Conservation (phyloP, 2,888 invertebrate genomes). For the Microctonus aethiopoides region DNA sequence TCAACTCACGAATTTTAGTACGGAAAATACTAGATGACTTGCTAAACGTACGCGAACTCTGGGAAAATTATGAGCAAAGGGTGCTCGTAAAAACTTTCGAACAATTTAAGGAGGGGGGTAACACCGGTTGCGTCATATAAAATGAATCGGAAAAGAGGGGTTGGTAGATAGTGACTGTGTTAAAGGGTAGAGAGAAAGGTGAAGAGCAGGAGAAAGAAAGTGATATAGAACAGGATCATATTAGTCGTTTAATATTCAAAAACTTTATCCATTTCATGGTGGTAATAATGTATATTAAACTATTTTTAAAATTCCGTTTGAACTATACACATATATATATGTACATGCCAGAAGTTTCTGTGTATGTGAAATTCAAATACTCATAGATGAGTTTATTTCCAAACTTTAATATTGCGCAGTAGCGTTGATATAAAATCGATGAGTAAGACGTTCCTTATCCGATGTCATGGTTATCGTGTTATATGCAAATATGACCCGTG, state of each 20-base stretch:
- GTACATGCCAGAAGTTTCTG: not conserved
- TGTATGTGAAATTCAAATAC: not conserved
- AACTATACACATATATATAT: not conserved
- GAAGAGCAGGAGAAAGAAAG: not conserved
- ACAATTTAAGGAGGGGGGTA: conserved; percentile 24
- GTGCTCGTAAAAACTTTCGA: conserved; percentile 33
- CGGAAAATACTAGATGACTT: conserved; percentile 9
- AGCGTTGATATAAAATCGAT: conserved; percentile 6
- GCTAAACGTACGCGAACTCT: conserved; percentile 14
- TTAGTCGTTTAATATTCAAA: not conserved
- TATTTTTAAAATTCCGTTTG: not conserved
- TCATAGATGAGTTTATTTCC: conserved; percentile 1
- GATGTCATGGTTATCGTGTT: conserved; percentile 1
- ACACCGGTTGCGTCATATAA: conserved; percentile 25
- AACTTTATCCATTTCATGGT: conserved; percentile 1
- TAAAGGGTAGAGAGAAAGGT: not conserved
- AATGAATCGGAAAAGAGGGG: not conserved
- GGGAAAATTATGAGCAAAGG: conserved; percentile 28
- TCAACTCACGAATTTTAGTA: conserved; percentile 6
- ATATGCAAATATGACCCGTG: conserved; percentile 10
- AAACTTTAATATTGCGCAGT: conserved; percentile 1
- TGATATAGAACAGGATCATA: conserved; percentile 9
- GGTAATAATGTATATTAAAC: conserved; percentile 1
- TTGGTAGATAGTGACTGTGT: too few species aligned
- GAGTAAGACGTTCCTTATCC: conserved; percentile 8